Evolutionary conservation across 2,888 invertebrate species (phyloP), one percentile per base, ranked within the genome.

Genomic region (Philereme vetulata): DNA sequence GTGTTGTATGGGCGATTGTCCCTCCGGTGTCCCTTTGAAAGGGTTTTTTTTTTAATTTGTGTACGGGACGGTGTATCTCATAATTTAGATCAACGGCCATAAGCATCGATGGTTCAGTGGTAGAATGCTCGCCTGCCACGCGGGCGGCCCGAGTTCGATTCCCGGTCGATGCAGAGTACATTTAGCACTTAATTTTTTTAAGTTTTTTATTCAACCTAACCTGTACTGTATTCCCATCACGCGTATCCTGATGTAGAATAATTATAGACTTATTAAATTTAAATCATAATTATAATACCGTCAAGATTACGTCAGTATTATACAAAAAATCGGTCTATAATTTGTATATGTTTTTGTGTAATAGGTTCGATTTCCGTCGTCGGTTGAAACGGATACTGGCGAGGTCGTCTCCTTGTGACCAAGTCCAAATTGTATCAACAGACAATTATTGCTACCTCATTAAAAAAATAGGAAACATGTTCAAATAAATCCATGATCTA

Each of bases 121-220:
- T 89, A 89, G 89, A 89, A 89, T 89, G 89, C 91, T 92, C 92
- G 92, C 92, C 92, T 92, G 92, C 92, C 91, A 92, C 92, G 92
- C 92, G 92, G 92, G 92, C 91, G 92, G 92, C 92, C 92, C 92
- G 92, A 92, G 92, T 92, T 92, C 92, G 92, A 92, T 93, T 92
- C 92, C 92, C 92, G 92, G 92, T 88, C 92, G 92, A 92, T 92
- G 92, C 92, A 92, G 0, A n/a, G 0, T 0, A 5, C 55, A 71
- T 78, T 86, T 82, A 71, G 60, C 8, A 35, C 0, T 42, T 44
- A 45, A 3, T 46, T 21, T n/a, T n/a, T 42, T 10, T 48, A 45
- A 5, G 11, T 10, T 38, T 36, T 7, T 36, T 36, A 7, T 8
- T 33, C 7, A 21, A 51, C 8, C 36, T 38, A n/a, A 9, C 44